A percentile compares a stretch with the other conserved stretches of the same genome.
These are phyloP conservation scores for Perognathus longimembris DNA, from an alignment of 2,113 vertebrate species.

Conservation along the genomic window DNA sequence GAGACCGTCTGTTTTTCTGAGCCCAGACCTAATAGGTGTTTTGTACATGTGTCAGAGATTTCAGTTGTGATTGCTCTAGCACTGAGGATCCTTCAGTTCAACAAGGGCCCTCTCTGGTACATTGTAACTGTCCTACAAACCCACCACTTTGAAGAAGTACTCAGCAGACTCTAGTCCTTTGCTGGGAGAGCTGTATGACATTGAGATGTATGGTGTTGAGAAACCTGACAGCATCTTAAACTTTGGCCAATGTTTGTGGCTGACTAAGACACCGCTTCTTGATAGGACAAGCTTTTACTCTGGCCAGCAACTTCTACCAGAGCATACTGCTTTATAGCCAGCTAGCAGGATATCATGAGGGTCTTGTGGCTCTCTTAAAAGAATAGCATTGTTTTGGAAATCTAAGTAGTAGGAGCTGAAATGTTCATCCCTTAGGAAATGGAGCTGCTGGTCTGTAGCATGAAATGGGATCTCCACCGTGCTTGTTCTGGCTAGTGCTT, in stretches of 20 bases:
- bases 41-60: background rate
- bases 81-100: background rate
- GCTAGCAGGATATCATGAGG: slow-evolving; percentile 89
- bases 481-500: slow-evolving; percentile 91
- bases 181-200: slow-evolving; percentile 88
- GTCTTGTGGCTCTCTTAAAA: slow-evolving; percentile 85
- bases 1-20: background rate
- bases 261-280: slow-evolving; percentile 87
- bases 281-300: slow-evolving; percentile 87
- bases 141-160: slow-evolving; percentile 92
- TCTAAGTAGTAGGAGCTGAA: slow-evolving; percentile 91
- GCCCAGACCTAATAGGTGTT: background rate
- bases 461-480: slow-evolving; percentile 90
- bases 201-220: slow-evolving; percentile 87
- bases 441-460: slow-evolving; percentile 85
- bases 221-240: slow-evolving; percentile 88
- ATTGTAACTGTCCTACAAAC: slow-evolving; percentile 93
- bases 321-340: slow-evolving; percentile 88
- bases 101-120: slow-evolving; percentile 89
- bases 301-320: slow-evolving; percentile 89
- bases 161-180: slow-evolving; percentile 91
- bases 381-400: slow-evolving; percentile 87
- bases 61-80: background rate
- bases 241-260: slow-evolving; percentile 87
- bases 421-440: slow-evolving; percentile 89